Conservation (phyloP, 2,797 vertebrate species). For the Rhynchonycteris naso region DNA sequence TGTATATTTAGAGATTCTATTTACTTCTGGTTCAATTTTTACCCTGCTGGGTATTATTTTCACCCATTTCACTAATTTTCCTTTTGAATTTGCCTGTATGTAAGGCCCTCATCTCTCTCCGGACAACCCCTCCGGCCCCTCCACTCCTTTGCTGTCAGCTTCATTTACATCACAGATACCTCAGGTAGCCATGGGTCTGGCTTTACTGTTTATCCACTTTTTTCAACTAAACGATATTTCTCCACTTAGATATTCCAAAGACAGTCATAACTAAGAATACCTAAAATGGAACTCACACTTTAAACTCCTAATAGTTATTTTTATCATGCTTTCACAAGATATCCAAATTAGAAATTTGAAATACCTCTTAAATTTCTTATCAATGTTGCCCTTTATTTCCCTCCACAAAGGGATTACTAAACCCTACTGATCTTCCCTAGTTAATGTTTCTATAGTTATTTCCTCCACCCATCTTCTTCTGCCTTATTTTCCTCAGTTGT, state of each 20-base stretch:
- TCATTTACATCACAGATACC: not conserved
- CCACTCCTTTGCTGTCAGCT: not conserved
- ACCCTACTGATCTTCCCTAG: not conserved
- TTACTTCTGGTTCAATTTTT: not conserved
- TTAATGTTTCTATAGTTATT: not conserved
- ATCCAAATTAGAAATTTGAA: not conserved
- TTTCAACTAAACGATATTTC: not conserved
- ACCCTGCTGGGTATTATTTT: not conserved
- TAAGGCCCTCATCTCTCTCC: not conserved
- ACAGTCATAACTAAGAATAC: not conserved
- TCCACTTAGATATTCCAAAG: not conserved
- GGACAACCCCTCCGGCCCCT: not conserved
- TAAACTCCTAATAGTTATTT: not conserved
- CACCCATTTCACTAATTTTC: not conserved
- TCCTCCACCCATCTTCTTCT: not conserved
- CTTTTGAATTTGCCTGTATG: not conserved
- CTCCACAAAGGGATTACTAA: not conserved
- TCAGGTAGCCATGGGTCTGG: accelerated
- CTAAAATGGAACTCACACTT: slow-evolving; percentile 13
- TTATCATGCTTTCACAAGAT: not conserved
- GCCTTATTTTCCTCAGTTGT: not conserved
- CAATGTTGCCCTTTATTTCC: not conserved
- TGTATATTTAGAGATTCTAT: not conserved
- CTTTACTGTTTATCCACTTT: not conserved
- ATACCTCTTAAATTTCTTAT: not conserved